phyloP scores from a whole-genome alignment of 2,888 invertebrate genomes.

The Myopa tessellatipennis region DNA sequence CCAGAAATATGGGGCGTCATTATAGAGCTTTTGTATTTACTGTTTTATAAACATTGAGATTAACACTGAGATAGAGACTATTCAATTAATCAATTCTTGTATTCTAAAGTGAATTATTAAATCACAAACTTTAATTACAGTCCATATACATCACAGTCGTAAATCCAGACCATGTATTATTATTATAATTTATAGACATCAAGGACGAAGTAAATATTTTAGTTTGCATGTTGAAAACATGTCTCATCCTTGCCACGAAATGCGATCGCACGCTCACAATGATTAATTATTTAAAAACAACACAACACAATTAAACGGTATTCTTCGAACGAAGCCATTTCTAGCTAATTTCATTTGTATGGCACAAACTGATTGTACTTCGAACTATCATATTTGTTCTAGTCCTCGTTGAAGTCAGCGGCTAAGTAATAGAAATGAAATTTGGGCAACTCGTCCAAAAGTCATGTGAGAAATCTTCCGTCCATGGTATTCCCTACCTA shows the following conservation, averaged over 20 bases:
- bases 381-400: background rate
- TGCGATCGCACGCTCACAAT: conserved; percentile 9
- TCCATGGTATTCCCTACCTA: conserved; percentile 63
- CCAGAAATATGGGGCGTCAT: too few species aligned
- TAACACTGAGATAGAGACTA: too few species aligned
- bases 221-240: background rate
- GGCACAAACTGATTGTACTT: background rate
- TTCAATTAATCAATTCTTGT: too few species aligned
- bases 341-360: background rate
- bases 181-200: too few species aligned
- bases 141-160: too few species aligned
- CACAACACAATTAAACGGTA: conserved; percentile 42
- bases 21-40: too few species aligned
- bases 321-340: conserved; percentile 16
- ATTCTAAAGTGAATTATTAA: too few species aligned
- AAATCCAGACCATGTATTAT: too few species aligned
- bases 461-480: conserved; percentile 56
- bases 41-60: too few species aligned
- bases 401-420: background rate
- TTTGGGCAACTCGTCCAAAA: conserved; percentile 45
- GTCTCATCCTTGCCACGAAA: conserved; percentile 13
- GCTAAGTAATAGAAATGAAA: conserved; percentile 43
- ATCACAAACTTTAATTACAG: too few species aligned
- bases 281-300: conserved; percentile 44
- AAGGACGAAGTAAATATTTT: background rate